Evolutionary conservation across 2,113 vertebrate genomes (phyloP).

Genomic region (Mastomys coucha): DNA sequence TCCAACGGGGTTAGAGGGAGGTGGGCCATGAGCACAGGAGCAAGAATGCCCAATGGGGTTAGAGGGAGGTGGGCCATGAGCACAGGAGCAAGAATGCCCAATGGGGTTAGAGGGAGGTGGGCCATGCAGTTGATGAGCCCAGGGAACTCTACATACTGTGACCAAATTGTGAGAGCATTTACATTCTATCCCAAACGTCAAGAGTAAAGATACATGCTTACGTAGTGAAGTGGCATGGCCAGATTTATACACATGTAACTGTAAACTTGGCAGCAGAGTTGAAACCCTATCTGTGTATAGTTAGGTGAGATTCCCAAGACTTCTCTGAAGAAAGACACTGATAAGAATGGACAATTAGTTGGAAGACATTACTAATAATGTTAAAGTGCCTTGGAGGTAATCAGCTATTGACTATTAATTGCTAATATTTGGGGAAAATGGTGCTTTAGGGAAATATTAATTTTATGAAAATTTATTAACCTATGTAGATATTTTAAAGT

Average conservation of each 20-base stretch:
- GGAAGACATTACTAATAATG: neutral
- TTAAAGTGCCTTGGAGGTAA: neutral
- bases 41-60: neutral
- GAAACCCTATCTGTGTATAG: neutral
- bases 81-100: neutral
- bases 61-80: neutral
- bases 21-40: neutral
- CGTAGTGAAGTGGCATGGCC: neutral
- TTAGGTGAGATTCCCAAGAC: neutral
- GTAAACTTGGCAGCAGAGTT: neutral
- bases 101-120: neutral
- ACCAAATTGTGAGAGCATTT: neutral
- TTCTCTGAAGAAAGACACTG: neutral
- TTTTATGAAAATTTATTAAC: neutral
- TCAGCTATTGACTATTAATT: neutral
- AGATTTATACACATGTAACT: neutral
- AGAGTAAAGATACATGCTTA: conserved; percentile 7
- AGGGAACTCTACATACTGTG: neutral
- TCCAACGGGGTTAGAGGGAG: neutral
- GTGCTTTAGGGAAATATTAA: neutral
- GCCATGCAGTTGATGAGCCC: neutral
- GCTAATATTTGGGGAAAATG: neutral
- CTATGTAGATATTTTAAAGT: neutral
- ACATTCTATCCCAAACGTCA: neutral
- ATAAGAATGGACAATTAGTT: neutral